These are phyloP conservation scores for Acanthoscelides obtectus DNA, from an alignment of 2,888 invertebrate genomes.

Conservation along the genomic window DNA sequence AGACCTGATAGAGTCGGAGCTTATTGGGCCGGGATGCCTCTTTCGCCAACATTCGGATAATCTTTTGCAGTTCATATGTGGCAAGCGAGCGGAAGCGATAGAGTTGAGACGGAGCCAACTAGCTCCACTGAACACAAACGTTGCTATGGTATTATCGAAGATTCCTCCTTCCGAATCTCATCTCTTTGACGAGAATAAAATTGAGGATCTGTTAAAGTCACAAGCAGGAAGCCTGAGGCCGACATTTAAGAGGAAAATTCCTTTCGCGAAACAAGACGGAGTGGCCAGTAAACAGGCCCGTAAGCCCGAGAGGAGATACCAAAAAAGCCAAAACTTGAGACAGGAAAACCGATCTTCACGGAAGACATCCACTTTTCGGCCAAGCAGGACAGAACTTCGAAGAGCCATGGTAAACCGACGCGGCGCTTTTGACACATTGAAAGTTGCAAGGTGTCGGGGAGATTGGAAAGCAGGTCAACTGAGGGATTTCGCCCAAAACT, in stretches of 20 bases:
- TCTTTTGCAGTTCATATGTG: neutral
- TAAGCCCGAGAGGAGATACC: no score
- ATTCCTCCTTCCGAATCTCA: neutral
- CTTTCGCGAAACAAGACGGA: neutral
- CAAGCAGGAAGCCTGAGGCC: neutral
- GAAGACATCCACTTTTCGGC: no score
- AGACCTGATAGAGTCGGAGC: neutral
- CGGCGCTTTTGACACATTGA: no score
- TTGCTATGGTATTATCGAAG: neutral
- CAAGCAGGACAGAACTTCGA: no score
- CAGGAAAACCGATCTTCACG: no score
- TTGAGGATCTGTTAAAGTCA: neutral
- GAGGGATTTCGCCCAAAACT: neutral
- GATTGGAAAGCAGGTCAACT: no score
- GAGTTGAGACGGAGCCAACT: neutral
- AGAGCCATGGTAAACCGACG: no score
- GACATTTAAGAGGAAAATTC: neutral
- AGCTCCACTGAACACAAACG: neutral
- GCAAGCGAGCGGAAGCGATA: neutral
- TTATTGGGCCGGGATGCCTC: neutral
- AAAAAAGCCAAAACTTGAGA: no score
- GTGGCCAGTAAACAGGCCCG: no score
- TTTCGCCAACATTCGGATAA: neutral
- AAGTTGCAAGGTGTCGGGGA: no score
- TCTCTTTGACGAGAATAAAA: neutral